Conservation (phyloP, 2,888 invertebrate genomes). For the Drosophila acutilabella region DNA sequence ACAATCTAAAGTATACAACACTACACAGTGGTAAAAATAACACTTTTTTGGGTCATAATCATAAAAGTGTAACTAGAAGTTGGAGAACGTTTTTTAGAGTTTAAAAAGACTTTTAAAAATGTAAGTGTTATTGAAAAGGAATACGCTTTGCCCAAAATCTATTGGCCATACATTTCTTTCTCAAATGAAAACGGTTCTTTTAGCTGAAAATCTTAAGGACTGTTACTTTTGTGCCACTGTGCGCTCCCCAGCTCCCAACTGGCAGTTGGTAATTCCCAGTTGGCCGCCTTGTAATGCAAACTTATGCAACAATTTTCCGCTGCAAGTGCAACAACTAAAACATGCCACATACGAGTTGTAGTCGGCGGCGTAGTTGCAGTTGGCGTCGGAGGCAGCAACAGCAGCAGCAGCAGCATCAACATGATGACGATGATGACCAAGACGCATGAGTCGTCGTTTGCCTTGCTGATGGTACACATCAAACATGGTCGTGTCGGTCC, state of each 20-base stretch:
- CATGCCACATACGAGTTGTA: constrained; percentile 52
- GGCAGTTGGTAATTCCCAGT: constrained; percentile 24
- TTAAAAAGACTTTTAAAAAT: too few relatives aligned
- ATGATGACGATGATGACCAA: constrained; percentile 60
- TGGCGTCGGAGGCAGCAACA: constrained; percentile 31
- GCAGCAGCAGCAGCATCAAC: constrained; percentile 24
- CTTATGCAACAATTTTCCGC: constrained; percentile 78
- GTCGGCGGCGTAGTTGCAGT: constrained; percentile 6
- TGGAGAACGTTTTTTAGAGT: too few relatives aligned
- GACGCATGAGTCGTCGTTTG: constrained; percentile 66
- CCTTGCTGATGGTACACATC: constrained; percentile 74
- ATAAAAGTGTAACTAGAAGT: too few relatives aligned
- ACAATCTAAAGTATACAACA: background rate
- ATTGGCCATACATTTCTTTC: too few relatives aligned
- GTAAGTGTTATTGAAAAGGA: too few relatives aligned
- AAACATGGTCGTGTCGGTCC: constrained; percentile 81
- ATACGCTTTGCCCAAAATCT: too few relatives aligned
- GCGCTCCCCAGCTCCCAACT: background rate
- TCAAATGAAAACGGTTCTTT: too few relatives aligned
- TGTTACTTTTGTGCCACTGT: too few relatives aligned
- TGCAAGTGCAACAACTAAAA: constrained; percentile 76
- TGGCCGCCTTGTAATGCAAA: constrained; percentile 66
- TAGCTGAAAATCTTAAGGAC: too few relatives aligned
- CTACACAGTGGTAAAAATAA: too few relatives aligned
- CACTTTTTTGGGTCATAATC: too few relatives aligned